Percentiles rank a stretch among this genome's conserved stretches.
Conservation (phyloP, 2,113 vertebrate species). For the Cyrtonyx montezumae region DNA sequence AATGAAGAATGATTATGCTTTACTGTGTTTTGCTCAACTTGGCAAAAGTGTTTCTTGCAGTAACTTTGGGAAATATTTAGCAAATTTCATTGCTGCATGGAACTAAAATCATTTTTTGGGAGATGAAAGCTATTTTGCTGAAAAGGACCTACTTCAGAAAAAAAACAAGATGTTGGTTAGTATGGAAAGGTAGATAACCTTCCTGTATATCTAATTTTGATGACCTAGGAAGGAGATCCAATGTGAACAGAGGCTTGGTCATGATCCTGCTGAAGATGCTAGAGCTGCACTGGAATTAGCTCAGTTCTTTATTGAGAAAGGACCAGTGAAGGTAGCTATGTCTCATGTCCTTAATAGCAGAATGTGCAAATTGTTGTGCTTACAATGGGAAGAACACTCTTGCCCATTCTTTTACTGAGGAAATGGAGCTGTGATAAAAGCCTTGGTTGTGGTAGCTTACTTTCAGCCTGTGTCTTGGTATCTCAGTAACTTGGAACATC, state of each 20-base stretch:
- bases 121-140: neutral
- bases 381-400: neutral
- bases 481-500: neutral
- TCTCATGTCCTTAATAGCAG: neutral
- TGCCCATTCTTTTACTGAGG: neutral
- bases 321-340: conserved; percentile 82
- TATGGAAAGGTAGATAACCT: conserved; percentile 48
- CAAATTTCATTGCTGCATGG: conserved; percentile 28
- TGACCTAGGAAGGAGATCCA: conserved; percentile 87
- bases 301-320: conserved; percentile 87
- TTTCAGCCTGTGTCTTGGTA: neutral
- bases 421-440: neutral
- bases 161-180: conserved; percentile 10
- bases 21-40: neutral
- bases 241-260: conserved; percentile 76
- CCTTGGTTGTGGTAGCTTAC: neutral
- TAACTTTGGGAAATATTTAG: conserved; percentile 38
- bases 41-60: conserved; percentile 42
- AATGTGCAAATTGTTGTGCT: neutral
- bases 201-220: conserved; percentile 33
- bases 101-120: conserved; percentile 38
- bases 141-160: conserved; percentile 25
- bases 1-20: neutral
- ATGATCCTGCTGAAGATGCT: conserved; percentile 89
- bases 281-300: conserved; percentile 85